Base-by-base conservation (phyloP, 2,888 invertebrate species). In the Orchestes rusci region DNA sequence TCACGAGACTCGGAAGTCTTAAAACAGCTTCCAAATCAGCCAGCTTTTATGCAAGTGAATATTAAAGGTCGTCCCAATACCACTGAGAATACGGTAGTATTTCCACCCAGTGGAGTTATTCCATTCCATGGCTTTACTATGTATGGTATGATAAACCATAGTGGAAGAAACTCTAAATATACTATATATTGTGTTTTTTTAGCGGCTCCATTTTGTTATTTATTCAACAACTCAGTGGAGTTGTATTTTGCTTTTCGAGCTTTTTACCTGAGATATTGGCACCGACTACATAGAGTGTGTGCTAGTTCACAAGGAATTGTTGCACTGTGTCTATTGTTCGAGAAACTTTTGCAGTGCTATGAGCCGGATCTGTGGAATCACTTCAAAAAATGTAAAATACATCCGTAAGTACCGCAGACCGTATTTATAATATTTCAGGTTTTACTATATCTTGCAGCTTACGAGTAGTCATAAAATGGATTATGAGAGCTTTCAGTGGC, bases 51-150 rank as follows among this genome's bases (percentile, higher is more conserved):
- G 53, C 79, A 82, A 45, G 85, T 85, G 1, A 76, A 80, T 27
- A 73, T 89, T 20, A 82, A 86, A 62, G 84, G 86, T 12, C 82
- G 79, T 59, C 75, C 79, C 53, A 72, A 76, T 1, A 71, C 75
- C 1, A 68, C 79, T 3, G 84, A 85, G 56, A 82, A 76, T 59
- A 73, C 80, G 15, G 80, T 88, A 15, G 78, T 82, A 30, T 92
- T 91, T 63, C 95, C 96, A 4, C 95, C 95, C 1, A 91, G 88
- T 63, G 94, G 94, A 1, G 82, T 95, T 27, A 92, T 96, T 55
- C 95, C 95, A 1, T 95, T 94, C 68, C 94, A 96, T 66, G 95
- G 95, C 1, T 94, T 96, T 67, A 87, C 94, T 15, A 95, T 96
- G 95, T 94, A 93, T 67, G 91, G 92, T 92, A 73, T 69, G 77